Evolutionary conservation across 2,797 vertebrate genomes (phyloP), one percentile per base, ranked within the genome.

Genomic region (Nyctibius grandis): DNA sequence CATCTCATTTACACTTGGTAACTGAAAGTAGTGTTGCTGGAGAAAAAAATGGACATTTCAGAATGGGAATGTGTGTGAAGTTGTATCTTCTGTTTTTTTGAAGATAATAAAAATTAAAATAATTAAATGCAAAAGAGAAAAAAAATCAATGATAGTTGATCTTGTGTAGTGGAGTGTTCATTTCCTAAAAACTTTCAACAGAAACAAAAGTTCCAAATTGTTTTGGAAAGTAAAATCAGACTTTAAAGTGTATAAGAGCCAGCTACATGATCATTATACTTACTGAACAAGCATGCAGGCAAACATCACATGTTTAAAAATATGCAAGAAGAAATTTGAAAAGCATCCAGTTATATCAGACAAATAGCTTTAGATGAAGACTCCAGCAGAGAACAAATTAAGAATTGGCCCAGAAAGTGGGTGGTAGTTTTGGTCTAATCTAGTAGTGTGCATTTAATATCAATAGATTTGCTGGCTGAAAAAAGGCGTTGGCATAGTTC

Each of bases 31-130:
- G 38, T 36, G 1, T 59, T 86, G 47, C 72, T 95, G 56, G 59
- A 63, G 84, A 26, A 89, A 91, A 51, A 91, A 94, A 68, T 8
- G 10, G 88, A 34, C 45, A 29, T 74, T 75, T 95, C 42, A 85
- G 77, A 85, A 80, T 93, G 54, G 28, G 34, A 36, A 67, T 54
- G 38, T 40, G 15, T 85, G 47, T 76, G 82, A 96, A 69, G 64
- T 38, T 74, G 38, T 38, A 90, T 96, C 85, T 91, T 96, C 96
- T 96, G 81, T 0, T 90, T 89, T 88, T 96, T 95, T 97, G 93
- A 97, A 97, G 93, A 94, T 94, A 97, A 89, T 93, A 91, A 91
- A 93, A 97, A 92, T 69, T 94, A 84, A 96, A 97, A 94, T 94
- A 95, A 92, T 87, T 64, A 95, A 89, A 96, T 89, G 84, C 67